Evolutionary conservation across 1,140 invertebrate genomes (phyloP), one percentile per base, ranked within the genome.

Genomic region (Ptiloglossa arizonensis): DNA sequence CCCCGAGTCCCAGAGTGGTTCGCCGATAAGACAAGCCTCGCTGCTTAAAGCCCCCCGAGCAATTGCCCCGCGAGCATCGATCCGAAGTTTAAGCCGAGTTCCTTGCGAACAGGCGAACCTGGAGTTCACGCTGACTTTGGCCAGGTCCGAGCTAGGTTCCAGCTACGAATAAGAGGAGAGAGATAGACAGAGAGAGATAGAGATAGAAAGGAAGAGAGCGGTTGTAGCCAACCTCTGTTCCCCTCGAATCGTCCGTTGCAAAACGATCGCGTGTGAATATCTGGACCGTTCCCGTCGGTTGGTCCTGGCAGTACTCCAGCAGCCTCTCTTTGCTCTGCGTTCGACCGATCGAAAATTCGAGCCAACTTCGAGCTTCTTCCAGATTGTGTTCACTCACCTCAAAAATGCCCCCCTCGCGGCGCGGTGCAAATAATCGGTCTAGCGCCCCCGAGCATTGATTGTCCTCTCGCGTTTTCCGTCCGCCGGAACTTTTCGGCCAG

Each of bases 221-320:
- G 2, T 41, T 13, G 41, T 41, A 41, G 11, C 41, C 41, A 17
- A 5, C 5, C 24, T 19, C 32, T 24, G 9, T 29, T 27, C 19
- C 57, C 17, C n/a, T 27, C 24, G 11, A 52, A 38, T 67, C 38
- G 29, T 8, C 64, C 81, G 46, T 63, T 48, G 48, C 80, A 44
- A 79, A 85, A 86, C 71, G 75, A 82, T 86, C 83, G 84, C 80
- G 75, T 80, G 84, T 63, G 83, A 86, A 86, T 86, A 86, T 85
- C 83, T 76, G 75, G 64, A 86, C 67, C 81, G 75, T 79, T 82
- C 75, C 54, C 62, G 56, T 72, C 54, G 70, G 63, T 77, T 73
- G 81, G 70, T 19, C 73, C 80, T 86, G 84, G 83, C 84, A 86
- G 72, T 73, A 38, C 73, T 85, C 84, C 84, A 86, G 83, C 63